A percentile compares a stretch with the other conserved stretches of the same genome.
Conservation (phyloP, 2,113 vertebrate genomes). For the Brevimyrus niger region DNA sequence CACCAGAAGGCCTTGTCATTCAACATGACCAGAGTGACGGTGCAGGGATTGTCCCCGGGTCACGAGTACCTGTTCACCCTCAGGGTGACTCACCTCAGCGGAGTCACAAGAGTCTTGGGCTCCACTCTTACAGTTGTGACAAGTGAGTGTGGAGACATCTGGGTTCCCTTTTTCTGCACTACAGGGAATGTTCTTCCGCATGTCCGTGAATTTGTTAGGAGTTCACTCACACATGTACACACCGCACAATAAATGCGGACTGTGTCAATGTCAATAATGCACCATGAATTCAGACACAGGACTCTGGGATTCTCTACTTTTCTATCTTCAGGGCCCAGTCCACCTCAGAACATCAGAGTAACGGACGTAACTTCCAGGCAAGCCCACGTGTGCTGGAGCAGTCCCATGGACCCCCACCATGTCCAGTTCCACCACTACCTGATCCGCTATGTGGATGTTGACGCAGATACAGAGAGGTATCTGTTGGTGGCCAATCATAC, state of each 20-base stretch:
- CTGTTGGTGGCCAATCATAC: slow-evolving; percentile 49
- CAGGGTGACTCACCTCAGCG: slow-evolving; percentile 51
- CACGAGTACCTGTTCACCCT: slow-evolving; percentile 66
- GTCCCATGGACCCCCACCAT: slow-evolving; percentile 38
- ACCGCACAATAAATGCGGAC: background rate
- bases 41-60: slow-evolving; percentile 64
- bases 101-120: slow-evolving; percentile 59
- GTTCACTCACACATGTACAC: background rate
- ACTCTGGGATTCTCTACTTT: background rate
- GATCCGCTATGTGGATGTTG: slow-evolving; percentile 55
- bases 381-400: slow-evolving; percentile 61
- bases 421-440: slow-evolving; percentile 56
- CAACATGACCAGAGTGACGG: slow-evolving; percentile 47
- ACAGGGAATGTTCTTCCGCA: background rate
- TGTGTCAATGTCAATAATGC: background rate
- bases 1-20: slow-evolving; percentile 42
- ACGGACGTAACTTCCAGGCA: slow-evolving; percentile 52
- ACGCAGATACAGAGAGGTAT: slow-evolving; percentile 41
- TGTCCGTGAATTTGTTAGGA: background rate
- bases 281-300: background rate
- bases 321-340: slow-evolving; percentile 57
- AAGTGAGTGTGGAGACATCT: slow-evolving; percentile 57
- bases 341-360: slow-evolving; percentile 57
- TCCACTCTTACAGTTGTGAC: slow-evolving; percentile 59
- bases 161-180: background rate